Percentiles rank a stretch among this genome's conserved stretches.
Evolutionary conservation across 2,888 invertebrate species (phyloP).

Genomic region (Brachyopa scutellaris): DNA sequence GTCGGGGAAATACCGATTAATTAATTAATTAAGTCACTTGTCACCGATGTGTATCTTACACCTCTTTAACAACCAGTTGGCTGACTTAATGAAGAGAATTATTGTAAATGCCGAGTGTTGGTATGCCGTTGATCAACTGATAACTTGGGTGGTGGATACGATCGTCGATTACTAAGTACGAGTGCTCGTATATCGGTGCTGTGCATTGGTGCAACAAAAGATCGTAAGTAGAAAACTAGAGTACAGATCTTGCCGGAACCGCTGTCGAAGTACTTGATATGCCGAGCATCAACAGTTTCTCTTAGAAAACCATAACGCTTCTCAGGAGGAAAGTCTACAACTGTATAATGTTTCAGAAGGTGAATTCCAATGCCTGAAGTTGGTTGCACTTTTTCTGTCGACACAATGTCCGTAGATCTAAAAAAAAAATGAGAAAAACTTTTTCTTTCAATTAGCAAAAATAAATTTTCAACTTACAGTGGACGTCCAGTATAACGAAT

Average conservation of each 20-base stretch:
- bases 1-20: slow-evolving; percentile 54
- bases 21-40: slow-evolving; percentile 73
- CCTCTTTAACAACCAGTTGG: slow-evolving; percentile 66
- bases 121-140: slow-evolving; percentile 56
- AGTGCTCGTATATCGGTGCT: slow-evolving; percentile 27
- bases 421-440: too few species aligned
- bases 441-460: too few species aligned
- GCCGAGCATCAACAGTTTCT: slow-evolving; percentile 53
- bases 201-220: slow-evolving; percentile 41
- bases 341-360: neutral
- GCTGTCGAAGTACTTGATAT: slow-evolving; percentile 55
- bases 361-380: slow-evolving; percentile 14
- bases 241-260: neutral
- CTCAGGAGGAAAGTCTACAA: slow-evolving; percentile 6
- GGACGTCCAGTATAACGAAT: too few species aligned
- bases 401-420: neutral
- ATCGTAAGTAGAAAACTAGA: slow-evolving; percentile 25
- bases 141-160: slow-evolving; percentile 68
- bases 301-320: slow-evolving; percentile 49
- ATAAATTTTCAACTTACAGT: too few species aligned
- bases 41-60: slow-evolving; percentile 70
- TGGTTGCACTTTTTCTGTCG: neutral
- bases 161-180: slow-evolving; percentile 50
- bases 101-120: slow-evolving; percentile 67
- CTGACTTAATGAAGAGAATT: slow-evolving; percentile 70